These are phyloP conservation scores for Tricholaema leucomelas DNA, from an alignment of 2,113 vertebrate species.

Conservation along the genomic window DNA sequence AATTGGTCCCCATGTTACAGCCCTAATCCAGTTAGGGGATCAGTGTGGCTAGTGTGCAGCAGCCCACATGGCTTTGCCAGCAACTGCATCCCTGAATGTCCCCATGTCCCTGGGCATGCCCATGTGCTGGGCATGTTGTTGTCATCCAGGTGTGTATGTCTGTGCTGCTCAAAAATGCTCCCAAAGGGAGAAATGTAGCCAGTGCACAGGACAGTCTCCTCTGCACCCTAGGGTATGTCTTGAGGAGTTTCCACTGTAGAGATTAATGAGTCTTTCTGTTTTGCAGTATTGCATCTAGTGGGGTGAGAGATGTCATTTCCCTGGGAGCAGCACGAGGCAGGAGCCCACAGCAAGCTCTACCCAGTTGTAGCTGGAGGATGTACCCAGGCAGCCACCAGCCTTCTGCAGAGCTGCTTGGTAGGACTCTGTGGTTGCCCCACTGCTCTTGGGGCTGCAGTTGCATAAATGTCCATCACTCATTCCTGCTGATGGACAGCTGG, in stretches of 20 bases:
- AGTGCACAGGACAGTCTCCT: not conserved
- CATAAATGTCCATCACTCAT: accelerated
- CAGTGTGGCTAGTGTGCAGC: not conserved
- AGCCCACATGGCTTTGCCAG: not conserved
- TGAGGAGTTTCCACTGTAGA: accelerated
- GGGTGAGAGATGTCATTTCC: not conserved
- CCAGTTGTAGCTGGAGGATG: not conserved
- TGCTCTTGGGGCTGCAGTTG: not conserved
- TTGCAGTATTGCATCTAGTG: not conserved
- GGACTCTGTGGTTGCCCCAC: not conserved
- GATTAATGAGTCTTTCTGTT: not conserved
- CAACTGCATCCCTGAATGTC: accelerated
- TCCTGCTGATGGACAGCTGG: not conserved
- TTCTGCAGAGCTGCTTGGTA: accelerated
- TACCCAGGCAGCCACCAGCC: not conserved
- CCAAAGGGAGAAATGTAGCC: not conserved
- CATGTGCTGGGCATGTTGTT: not conserved
- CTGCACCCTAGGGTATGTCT: not conserved
- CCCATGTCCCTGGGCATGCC: accelerated
- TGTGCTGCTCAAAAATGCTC: not conserved
- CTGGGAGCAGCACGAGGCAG: not conserved
- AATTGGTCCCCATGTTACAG: not conserved
- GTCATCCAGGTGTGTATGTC: not conserved
- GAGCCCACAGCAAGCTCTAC: not conserved
- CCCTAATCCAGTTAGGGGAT: conserved; percentile 32